Evolutionary conservation across 1,140 invertebrate species (phyloP).

Genomic region (Coptotermes formosanus): DNA sequence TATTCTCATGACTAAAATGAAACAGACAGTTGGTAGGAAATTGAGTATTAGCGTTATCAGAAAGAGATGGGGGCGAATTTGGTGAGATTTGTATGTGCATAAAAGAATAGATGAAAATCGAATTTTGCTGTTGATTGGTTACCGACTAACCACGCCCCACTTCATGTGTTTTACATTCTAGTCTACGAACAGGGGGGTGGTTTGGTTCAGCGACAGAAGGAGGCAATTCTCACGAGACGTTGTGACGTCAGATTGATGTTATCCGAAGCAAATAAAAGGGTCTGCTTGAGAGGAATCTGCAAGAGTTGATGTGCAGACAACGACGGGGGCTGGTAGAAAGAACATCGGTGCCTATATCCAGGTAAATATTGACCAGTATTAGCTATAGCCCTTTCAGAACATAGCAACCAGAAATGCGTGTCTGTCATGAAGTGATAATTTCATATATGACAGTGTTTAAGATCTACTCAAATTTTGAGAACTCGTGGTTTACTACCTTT

Average conservation of each 20-base stretch:
- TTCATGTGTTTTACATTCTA: background rate
- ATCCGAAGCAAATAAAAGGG: background rate
- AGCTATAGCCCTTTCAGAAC: no score
- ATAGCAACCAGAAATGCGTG: no score
- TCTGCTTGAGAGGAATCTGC: background rate
- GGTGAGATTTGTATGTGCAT: background rate
- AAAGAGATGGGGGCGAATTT: background rate
- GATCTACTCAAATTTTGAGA: no score
- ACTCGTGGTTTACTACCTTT: no score
- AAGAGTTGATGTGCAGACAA: background rate
- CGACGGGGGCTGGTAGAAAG: background rate
- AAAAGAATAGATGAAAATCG: background rate
- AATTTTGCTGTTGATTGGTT: background rate
- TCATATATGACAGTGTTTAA: no score
- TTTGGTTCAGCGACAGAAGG: background rate
- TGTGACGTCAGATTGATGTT: constrained; percentile 5
- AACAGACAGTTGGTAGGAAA: background rate
- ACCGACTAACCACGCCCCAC: background rate
- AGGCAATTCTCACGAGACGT: background rate
- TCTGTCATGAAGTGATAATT: no score
- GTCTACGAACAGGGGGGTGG: background rate
- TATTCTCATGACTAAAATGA: background rate
- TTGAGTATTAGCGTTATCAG: background rate
- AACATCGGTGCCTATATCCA: background rate
- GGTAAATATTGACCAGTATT: background rate